Base-by-base conservation (phyloP, 2,888 invertebrate species). In the Punctoribates punctum region DNA sequence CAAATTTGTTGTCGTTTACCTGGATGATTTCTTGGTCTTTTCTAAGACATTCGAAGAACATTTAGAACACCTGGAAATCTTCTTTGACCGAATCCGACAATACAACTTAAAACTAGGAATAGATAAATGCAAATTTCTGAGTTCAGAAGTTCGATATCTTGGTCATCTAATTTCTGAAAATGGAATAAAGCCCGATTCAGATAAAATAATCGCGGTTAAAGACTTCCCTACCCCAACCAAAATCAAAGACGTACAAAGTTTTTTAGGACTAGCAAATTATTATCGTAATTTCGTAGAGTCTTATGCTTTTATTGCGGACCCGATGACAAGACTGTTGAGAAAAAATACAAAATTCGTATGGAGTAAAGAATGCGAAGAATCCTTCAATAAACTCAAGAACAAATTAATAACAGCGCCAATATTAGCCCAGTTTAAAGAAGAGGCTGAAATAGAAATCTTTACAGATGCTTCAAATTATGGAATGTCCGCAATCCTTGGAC, bases 401-500 rank as follows among this genome's bases (percentile, higher is more conserved):
- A 5, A 17, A 20, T 27, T 73, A 20, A 78, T 67, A 8, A 76
- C 79, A 17, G 60, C 80, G 0, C 76, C 80, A 9, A 78, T 80
- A 0, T 65, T 82, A n/a, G 76, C 76, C 27, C 79, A 81, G 46
- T 81, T 81, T 9, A 78, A 81, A 60, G 77, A 80, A 48, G 73
- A 78, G 0, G 38, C 75, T 11, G 74, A 72, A 17, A 80, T 80
- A 29, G 77, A 80, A 15, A 73, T 82, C 1, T 78, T 79, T 11
- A 81, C 81, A 0, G 81, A 83, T 75, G 80, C 81, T 0, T 79
- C 79, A 0, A 75, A 76, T 0, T 27, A 65, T 11, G 81, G 81
- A 5, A 74, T 82, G 38, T 1, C 6, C 3, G n/a, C 38, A 2
- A 38, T 38, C 1, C 15, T 67, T 1, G 20, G 20, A 20, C 65